A percentile compares a stretch with the other conserved stretches of the same genome.
phyloP scores from a whole-genome alignment of 2,888 invertebrate species.

The Pristionchus mayeri region DNA sequence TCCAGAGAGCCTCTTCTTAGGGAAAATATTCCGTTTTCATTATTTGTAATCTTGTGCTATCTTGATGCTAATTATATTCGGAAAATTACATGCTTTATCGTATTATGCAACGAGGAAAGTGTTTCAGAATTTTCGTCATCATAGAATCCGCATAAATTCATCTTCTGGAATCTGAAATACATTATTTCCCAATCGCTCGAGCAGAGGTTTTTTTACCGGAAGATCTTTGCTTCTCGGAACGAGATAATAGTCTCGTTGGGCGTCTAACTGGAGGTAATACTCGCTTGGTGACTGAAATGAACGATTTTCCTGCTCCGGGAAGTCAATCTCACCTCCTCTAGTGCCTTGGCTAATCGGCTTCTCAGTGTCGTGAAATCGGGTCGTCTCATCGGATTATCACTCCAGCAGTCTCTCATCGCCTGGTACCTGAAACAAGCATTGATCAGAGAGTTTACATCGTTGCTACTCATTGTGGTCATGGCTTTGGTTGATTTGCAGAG shows the following conservation, averaged over 20 bases:
- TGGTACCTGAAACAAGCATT: conserved; percentile 74
- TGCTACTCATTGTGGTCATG: too few relatives aligned
- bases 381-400: neutral
- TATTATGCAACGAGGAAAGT: neutral
- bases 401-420: conserved; percentile 3
- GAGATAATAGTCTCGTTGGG: conserved; percentile 23
- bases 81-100: neutral
- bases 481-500: too few relatives aligned
- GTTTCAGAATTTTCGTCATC: neutral
- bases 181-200: neutral
- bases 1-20: too few relatives aligned
- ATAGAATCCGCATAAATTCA: neutral
- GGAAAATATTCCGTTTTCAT: too few relatives aligned
- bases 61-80: too few relatives aligned
- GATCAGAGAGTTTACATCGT: too few relatives aligned
- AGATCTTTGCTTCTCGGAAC: conserved; percentile 81
- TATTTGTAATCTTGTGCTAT: too few relatives aligned
- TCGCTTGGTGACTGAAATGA: conserved; percentile 23
- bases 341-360: neutral
- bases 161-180: neutral
- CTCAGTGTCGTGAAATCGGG: conserved; percentile 1
- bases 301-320: neutral
- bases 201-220: neutral
- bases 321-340: neutral
- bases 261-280: conserved; percentile 22